Evolutionary conservation across 2,113 vertebrate species (phyloP), one percentile per base, ranked within the genome.

Genomic region (Butorides virescens): DNA sequence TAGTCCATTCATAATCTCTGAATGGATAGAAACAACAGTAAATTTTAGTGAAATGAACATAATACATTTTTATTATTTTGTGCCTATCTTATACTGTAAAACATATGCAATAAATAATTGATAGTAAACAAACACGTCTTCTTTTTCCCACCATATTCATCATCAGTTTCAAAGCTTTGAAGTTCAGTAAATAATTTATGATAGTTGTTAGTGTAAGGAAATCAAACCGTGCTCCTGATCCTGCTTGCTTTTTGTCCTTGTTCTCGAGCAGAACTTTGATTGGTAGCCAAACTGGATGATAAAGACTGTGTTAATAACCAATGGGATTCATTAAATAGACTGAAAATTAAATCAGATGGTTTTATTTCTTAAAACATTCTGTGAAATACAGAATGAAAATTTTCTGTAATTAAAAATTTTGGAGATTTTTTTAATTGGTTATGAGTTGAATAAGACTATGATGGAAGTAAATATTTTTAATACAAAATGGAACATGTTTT

Each of bases 111-210:
- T 98, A 97, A 98, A 98, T 98, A 98, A 98, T 98, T 98, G 93
- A 98, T 97, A 91, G 93, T 97, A 97, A 98, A 97, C 96, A 98
- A 98, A 97, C 94, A 97, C 95, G 95, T 98, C 88, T 96, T 98
- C 56, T 96, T 96, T 96, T 97, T 78, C 94, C 90, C 59, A 94
- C 84, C 85, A 56, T 98, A 92, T 97, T 97, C 95, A 97, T 98
- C 91, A 94, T 91, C 78, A 89, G 83, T 97, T 97, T 97, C 94
- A 96, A 97, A 95, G 96, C 98, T 98, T 98, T 98, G 98, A 98
- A 98, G 95, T 96, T 95, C 75, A 72, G 84, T 98, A 94, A 98
- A 98, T 98, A 97, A 98, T 98, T 98, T 92, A 98, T 98, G 50
- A 68, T 47, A 55, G 96, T 97, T 98, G 97, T 98, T 98, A 98